Conservation (phyloP, 2,113 vertebrate genomes). For the Lethenteron reissneri region DNA sequence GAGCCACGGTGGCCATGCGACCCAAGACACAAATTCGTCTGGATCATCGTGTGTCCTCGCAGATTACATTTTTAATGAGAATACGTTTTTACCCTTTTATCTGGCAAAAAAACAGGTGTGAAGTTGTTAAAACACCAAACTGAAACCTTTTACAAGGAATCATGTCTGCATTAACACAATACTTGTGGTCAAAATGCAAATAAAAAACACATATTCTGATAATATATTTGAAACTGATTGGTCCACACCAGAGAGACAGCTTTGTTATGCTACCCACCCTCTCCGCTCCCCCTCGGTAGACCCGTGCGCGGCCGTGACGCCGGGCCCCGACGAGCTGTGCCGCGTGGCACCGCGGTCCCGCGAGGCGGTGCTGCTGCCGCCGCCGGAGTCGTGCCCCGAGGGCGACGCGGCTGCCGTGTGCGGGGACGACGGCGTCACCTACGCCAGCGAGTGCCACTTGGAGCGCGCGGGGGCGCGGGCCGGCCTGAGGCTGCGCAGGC, state of each 20-base stretch:
- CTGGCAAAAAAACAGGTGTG: too few relatives aligned
- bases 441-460: conserved; percentile 49
- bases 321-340: conserved; percentile 28
- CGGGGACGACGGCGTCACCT: conserved; percentile 53
- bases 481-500: conserved; percentile 41
- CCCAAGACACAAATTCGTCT: accelerated
- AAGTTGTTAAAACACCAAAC: too few relatives aligned
- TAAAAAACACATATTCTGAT: too few relatives aligned
- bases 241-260: not conserved
- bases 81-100: too few relatives aligned
- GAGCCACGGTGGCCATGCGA: accelerated
- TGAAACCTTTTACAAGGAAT: too few relatives aligned
- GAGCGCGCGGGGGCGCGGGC: conserved; percentile 22
- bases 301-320: conserved; percentile 31
- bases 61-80: too few relatives aligned
- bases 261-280: accelerated
- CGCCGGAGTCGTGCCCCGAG: conserved; percentile 28
- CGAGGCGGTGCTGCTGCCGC: conserved; percentile 17
- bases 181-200: too few relatives aligned
- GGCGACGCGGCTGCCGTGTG: conserved; percentile 27
- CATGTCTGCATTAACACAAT: too few relatives aligned
- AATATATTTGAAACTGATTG: too few relatives aligned
- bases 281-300: conserved; percentile 22
- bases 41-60: too few relatives aligned
- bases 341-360: conserved; percentile 35